Base-by-base conservation (phyloP, 2,113 vertebrate species). In the Etia nguti region DNA sequence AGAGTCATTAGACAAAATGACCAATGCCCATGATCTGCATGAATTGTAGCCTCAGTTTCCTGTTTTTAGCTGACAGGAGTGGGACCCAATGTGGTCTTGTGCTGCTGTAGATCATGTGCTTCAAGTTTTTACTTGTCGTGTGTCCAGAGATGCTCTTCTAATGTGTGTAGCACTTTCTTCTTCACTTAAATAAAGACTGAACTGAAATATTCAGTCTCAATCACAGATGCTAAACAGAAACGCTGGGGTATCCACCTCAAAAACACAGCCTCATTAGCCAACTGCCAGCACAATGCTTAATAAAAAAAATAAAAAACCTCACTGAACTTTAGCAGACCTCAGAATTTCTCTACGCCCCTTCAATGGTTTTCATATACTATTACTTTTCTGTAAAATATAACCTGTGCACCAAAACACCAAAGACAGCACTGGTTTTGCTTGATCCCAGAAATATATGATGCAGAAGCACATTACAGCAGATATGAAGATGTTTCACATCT, bases 361-460 rank as follows among this genome's bases (percentile, higher is more conserved):
- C 56, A 54, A 18, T 56, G 54, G 48, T 50, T 86, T 85, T 31
- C 34, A 84, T 65, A 70, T 29, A 18, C 43, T 48, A 75, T 75
- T 18, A 29, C 41, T 48, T 75, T 26, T 75, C 70, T 75, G 24
- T 75, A 75, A 48, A 48, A 75, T 75, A 48, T 29, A 24, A 26
- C 70, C 52, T 79, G 77, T 82, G 34, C 85, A 68, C 43, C 77
- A 73, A 84, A 87, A 86, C 24, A 18, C 13, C 31, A 57, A 75
- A 12, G 10, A 80, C 24, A 79, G 55, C 55, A 41, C 6, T 80
- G 41, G 34, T 38, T 34, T 73, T 57, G 46, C 26, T 54, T 79
- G 50, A 56, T 86, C 41, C 79, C 29, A 55, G 80, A 87, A 81
- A 70, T 38, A 20, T 31, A 16, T n/a, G 36, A 52, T 86, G 85